These are phyloP conservation scores for Sus cebifrons DNA, from an alignment of 2,797 vertebrate genomes.

Conservation along the genomic window DNA sequence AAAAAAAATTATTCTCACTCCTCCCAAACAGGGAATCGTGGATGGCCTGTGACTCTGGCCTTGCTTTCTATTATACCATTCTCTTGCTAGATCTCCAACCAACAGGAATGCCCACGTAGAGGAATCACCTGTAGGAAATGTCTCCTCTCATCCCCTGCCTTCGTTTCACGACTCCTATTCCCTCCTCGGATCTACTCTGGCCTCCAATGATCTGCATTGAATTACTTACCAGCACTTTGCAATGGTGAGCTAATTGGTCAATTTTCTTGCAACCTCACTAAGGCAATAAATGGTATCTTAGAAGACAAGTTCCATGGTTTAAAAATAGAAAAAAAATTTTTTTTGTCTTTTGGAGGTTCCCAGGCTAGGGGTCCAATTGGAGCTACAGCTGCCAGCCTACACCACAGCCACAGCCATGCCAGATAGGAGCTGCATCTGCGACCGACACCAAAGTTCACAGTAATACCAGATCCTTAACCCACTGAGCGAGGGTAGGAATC, in stretches of 20 bases:
- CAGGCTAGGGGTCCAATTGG: too few relatives aligned
- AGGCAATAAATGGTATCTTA: background rate
- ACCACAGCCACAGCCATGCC: too few relatives aligned
- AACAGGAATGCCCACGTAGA: accelerated
- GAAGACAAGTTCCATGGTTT: background rate
- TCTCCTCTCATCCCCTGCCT: too few relatives aligned
- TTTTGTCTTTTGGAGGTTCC: too few relatives aligned
- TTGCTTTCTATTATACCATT: background rate
- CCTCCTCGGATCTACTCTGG: background rate
- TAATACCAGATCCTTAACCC: too few relatives aligned
- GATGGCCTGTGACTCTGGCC: background rate
- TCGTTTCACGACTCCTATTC: accelerated
- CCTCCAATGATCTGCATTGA: background rate
- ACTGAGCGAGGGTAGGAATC: too few relatives aligned
- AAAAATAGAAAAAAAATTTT: background rate
- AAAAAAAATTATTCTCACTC: background rate
- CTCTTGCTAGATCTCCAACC: background rate
- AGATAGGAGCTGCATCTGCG: too few relatives aligned
- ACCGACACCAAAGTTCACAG: too few relatives aligned
- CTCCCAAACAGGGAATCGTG: background rate
- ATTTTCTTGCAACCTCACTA: background rate
- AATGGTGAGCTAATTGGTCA: background rate
- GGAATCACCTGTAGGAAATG: background rate
- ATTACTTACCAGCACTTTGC: background rate
- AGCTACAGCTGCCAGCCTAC: too few relatives aligned